These are phyloP conservation scores for Scophthalmus maximus DNA, from an alignment of 2,113 vertebrate species.

Conservation along the genomic window DNA sequence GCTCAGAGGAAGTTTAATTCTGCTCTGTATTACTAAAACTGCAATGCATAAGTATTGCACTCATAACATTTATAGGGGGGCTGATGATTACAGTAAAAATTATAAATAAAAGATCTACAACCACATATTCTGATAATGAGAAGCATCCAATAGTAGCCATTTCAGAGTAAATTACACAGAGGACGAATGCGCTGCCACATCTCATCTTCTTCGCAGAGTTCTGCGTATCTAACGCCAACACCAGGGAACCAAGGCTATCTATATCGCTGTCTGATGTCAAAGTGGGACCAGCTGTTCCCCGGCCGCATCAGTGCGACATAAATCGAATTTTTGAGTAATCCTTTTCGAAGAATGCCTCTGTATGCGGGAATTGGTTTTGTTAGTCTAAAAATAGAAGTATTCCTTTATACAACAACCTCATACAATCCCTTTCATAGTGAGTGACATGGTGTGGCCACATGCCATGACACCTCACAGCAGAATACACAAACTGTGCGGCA, in stretches of 20 bases:
- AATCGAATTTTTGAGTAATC: slow-evolving; percentile 84
- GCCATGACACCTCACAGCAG: slow-evolving; percentile 67
- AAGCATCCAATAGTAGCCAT: slow-evolving; percentile 53
- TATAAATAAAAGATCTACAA: slow-evolving; percentile 48
- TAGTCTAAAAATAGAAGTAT: slow-evolving; percentile 82
- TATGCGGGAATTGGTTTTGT: slow-evolving; percentile 81
- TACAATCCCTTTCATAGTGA: slow-evolving; percentile 76
- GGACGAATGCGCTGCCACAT: slow-evolving; percentile 66
- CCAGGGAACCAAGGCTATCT: slow-evolving; percentile 80
- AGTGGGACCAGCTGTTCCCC: slow-evolving; percentile 82
- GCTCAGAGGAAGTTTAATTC: slow-evolving; percentile 13
- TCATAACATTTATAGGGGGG: not conserved
- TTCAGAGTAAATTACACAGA: slow-evolving; percentile 64
- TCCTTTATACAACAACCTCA: slow-evolving; percentile 63
- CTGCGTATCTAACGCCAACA: slow-evolving; percentile 76
- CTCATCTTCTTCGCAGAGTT: slow-evolving; percentile 66
- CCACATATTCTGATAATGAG: slow-evolving; percentile 61
- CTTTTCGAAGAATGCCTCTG: slow-evolving; percentile 83
- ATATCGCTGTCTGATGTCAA: slow-evolving; percentile 84
- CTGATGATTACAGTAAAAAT: slow-evolving; percentile 28
- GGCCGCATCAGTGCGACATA: slow-evolving; percentile 77
- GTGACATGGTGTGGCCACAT: slow-evolving; percentile 65
- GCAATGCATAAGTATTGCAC: not conserved
- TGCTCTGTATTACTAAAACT: not conserved
- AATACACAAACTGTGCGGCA: slow-evolving; percentile 70